phyloP scores from a whole-genome alignment of 2,797 vertebrate species.

The Natrix natrix region DNA sequence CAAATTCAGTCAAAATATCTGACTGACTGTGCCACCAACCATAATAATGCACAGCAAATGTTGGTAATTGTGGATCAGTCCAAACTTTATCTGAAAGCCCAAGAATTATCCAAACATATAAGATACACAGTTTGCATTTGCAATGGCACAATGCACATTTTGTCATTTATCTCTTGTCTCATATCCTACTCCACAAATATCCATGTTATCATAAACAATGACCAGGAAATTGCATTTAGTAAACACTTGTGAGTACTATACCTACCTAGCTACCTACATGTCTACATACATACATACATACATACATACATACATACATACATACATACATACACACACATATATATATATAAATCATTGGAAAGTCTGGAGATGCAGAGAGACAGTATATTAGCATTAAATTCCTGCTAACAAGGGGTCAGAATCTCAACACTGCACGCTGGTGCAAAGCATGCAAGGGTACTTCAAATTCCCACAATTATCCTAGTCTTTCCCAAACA shows the following conservation, averaged over 20 bases:
- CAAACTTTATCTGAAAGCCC: background rate
- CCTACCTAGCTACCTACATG: too few relatives aligned
- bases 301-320: background rate
- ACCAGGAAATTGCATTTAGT: background rate
- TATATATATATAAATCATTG: background rate
- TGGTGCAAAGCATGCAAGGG: background rate
- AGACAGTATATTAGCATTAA: background rate
- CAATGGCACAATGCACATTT: background rate
- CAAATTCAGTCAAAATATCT: background rate
- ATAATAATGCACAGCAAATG: background rate
- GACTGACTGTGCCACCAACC: background rate
- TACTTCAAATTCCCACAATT: conserved; percentile 19
- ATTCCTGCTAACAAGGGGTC: background rate
- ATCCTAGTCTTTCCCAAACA: background rate
- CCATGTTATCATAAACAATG: background rate
- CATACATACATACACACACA: background rate
- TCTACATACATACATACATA: background rate
- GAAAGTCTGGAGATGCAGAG: background rate
- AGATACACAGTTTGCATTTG: background rate
- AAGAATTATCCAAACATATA: background rate
- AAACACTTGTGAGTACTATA: background rate
- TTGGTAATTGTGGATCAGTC: background rate
- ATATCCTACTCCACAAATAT: background rate
- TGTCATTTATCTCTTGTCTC: background rate
- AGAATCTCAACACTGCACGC: background rate